Base-by-base conservation (phyloP, 2,888 invertebrate genomes). In the Lasioglossum figueresi region DNA sequence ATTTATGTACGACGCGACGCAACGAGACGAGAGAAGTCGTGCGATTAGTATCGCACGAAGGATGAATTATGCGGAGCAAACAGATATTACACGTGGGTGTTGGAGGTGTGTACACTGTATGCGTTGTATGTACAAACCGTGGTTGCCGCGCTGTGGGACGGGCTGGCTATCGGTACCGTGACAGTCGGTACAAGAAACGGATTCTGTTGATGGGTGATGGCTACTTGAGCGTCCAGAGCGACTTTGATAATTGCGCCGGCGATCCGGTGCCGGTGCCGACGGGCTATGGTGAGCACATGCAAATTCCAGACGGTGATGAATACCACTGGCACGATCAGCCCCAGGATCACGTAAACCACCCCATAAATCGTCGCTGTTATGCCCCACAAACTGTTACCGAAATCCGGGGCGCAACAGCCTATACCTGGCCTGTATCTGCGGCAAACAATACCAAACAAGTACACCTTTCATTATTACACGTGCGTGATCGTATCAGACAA, bases 161-260 rank as follows among this genome's bases (percentile, higher is more conserved):
- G 95, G 31, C 91, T 96, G 14, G 95, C 95, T 37, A 95, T 92
- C 2, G 96, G 96, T 23, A 96, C 96, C 0, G 97, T 97, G 2
- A 97, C 96, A 1, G 97, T 96, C 45, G 97, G 97, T 72, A 97
- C 96, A 87, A 97, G 96, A 94, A 98, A 97, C 14, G 98, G 98
- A 92, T 98, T 98, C 88, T 97, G 95, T 94, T 98, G 98, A 93
- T 97, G 97, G 0, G 97, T 98, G 91, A 98, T 97, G 75, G 97
- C 97, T 88, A 98, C 98, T 95, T 98, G 98, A 0, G 98, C 98
- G 14, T 97, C 97, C 77, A 98, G 94, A 0, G 98, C 98, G 68
- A 98, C 98, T 95, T 98, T 98, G 95, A 97, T 98, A 89, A 98
- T 97, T 40, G 98, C 98, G 72, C 98, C 97, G 45, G 98, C 98